Base-by-base conservation (phyloP, 1,140 invertebrate species). In the Atopsyche davidsoni region DNA sequence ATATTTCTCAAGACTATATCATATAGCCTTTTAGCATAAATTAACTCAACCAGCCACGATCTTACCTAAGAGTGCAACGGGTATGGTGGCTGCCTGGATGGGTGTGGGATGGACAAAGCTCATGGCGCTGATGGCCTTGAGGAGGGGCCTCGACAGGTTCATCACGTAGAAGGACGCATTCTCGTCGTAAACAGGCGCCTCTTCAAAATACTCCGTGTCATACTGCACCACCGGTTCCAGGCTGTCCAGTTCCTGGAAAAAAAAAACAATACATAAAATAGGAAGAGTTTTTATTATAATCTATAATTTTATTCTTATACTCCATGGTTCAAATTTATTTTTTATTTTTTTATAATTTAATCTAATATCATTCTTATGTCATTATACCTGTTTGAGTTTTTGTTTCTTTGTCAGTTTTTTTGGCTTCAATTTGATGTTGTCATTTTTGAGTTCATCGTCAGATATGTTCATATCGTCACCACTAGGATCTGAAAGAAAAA, bases 41-140 rank as follows among this genome's bases (percentile, higher is more conserved):
- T n/a, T n/a, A n/a, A n/a, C n/a, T n/a, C n/a, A n/a, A n/a, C n/a
- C n/a, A n/a, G n/a, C n/a, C n/a, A n/a, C n/a, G n/a, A n/a, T n/a
- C 61, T 61, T 60, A 70, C 84, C 83, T 59, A 90, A 70, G 23
- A 99, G 73, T 17, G 92, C 96, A 7, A 96, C 77, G 1, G 96
- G 96, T 60, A 99, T 94, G 0, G 92, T 93, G 1, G 91, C 84
- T 16, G 89, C 80, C 74, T 98, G 96, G 62, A 98, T 96, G 3
- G 92, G 92, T n/a, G 96, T 98, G 10, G 96, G 95, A 64, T 92
- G 86, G 4, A 88, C 79, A 69, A 89, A 98, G 56, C 91, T 90
- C 70, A 96, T 80, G 3, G 82, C 75, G 13, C 81, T 80, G 43
- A 98, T 85, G 2, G 93, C 92, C 64, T 93, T 93, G 61, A 95